Conservation (phyloP, 2,797 vertebrate species). For the Antennarius maculatus region DNA sequence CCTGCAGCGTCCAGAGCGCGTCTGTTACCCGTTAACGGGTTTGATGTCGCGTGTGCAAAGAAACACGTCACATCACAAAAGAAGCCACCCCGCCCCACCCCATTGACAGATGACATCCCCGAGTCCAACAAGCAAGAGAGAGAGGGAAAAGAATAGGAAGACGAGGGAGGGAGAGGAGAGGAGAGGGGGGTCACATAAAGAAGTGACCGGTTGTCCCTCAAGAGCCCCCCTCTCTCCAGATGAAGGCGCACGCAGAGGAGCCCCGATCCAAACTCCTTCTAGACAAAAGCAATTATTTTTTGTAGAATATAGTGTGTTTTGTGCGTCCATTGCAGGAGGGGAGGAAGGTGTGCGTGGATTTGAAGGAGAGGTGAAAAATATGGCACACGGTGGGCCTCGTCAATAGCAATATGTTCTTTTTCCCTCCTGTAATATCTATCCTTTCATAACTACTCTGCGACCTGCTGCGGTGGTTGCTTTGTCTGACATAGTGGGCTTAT, state of each 20-base stretch:
- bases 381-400: constrained; percentile 68
- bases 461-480: constrained; percentile 64
- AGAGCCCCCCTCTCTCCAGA: constrained; percentile 75
- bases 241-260: constrained; percentile 73
- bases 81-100: constrained; percentile 38
- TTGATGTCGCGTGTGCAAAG: constrained; percentile 63
- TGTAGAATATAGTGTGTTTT: constrained; percentile 88
- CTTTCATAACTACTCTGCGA: constrained; percentile 59
- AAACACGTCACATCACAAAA: constrained; percentile 67
- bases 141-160: constrained; percentile 32
- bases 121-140: constrained; percentile 69
- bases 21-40: constrained; percentile 41
- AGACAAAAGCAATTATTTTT: constrained; percentile 99
- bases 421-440: constrained; percentile 60
- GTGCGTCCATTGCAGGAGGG: constrained; percentile 68
- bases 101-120: constrained; percentile 83
- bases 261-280: constrained; percentile 87
- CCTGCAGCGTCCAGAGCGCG: constrained; percentile 4
- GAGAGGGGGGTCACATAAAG: constrained; percentile 61
- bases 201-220: constrained; percentile 84
- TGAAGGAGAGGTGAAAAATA: constrained; percentile 73
- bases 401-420: constrained; percentile 72
- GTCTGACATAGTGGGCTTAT: constrained; percentile 49
- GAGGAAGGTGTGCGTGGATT: constrained; percentile 59
- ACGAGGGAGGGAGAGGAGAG: constrained; percentile 30